Evolutionary conservation across 2,797 vertebrate genomes (phyloP), one percentile per base, ranked within the genome.

Genomic region (Dromococcyx pavoninus): DNA sequence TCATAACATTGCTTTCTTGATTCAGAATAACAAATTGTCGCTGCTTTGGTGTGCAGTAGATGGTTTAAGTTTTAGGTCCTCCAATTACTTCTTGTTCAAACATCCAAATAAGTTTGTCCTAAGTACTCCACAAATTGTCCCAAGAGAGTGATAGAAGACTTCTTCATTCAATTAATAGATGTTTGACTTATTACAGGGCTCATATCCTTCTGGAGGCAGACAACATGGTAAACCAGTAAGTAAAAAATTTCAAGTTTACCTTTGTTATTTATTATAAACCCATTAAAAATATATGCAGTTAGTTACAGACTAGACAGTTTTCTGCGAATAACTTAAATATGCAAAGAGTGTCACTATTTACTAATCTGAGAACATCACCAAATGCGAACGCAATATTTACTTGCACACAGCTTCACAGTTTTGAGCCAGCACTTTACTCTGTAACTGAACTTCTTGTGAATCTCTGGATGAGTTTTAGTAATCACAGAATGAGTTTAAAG

Each of bases 201-300:
- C 88, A 4, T 78, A 92, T 21, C 15, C 78, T 65, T 92, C 85
- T 65, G 94, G 90, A 95, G 80, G 86, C 43, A 94, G 30, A 75
- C 93, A 72, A 41, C 11, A 81, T 3, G 93, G 94, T 67, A 95
- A 95, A 95, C 91, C 93, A 56, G 94, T 96, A 95, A 95, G 94
- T 94, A 75, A 37, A 90, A 54, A 30, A 41, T 10, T 13, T 64
- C 15, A 57, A 23, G 23, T 65, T 86, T 44, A 48, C 21, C 16
- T 83, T 84, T 35, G 11, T 22, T 62, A 61, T 67, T 67, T 74
- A 18, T 66, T 57, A 19, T 5, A 61, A 5, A 9, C 8, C 9
- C 44, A 1, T 51, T 48, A 17, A 56, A 78, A 78, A 85, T 1
- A 0, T 53, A 69, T 22, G 13, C 24, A 54, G 10, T 48, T 77